These are phyloP conservation scores for Clepsis dumicolana DNA, from an alignment of 2,888 invertebrate species.

Conservation along the genomic window DNA sequence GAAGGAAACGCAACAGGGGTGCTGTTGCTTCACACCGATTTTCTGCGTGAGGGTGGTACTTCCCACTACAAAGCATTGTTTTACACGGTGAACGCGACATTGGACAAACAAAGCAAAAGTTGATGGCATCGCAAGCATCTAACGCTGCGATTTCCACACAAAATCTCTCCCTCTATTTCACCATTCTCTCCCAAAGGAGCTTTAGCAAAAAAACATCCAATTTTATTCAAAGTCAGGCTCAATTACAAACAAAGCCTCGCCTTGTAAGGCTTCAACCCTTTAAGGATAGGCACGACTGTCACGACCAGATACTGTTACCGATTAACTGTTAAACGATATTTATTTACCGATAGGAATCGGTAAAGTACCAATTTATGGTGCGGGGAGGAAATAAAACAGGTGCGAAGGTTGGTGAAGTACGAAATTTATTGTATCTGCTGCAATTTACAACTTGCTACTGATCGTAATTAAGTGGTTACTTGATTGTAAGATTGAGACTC, in stretches of 20 bases:
- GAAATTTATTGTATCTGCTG: not conserved
- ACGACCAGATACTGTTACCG: conserved; percentile 39
- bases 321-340: conserved; percentile 46
- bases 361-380: conserved; percentile 47
- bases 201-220: conserved; percentile 25
- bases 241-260: conserved; percentile 37
- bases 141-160: no score
- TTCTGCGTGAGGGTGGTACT: no score
- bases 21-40: no score
- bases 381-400: conserved; percentile 11
- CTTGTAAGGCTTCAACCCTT: conserved; percentile 36
- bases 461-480: no score
- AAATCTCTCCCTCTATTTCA: no score
- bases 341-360: conserved; percentile 50
- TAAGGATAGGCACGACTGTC: conserved; percentile 45
- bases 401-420: not conserved
- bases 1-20: no score
- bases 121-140: no score
- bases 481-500: no score
- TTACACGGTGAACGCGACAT: no score
- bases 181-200: not conserved
- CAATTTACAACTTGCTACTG: not conserved
- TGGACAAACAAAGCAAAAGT: no score
- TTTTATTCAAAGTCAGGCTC: conserved; percentile 34
- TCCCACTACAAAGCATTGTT: no score